A percentile compares a stretch with the other conserved stretches of the same genome.
Conservation (phyloP, 92 coral and sea anemone genomes). For the Hydrozoanthus gracilis region DNA sequence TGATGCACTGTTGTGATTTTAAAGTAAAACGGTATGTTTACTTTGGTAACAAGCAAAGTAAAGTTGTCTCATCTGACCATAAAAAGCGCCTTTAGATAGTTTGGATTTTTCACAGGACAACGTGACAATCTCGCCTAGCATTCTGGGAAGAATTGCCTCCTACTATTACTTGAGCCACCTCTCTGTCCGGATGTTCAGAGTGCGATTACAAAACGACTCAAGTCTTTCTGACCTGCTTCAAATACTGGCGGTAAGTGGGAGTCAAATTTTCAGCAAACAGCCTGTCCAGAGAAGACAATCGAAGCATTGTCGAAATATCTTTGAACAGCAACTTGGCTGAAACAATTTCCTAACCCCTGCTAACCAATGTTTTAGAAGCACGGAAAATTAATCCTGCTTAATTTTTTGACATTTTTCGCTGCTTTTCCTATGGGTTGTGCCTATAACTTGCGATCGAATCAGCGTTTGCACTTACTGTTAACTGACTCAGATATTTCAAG, state of each 20-base stretch:
- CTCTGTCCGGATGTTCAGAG: constrained; percentile 92
- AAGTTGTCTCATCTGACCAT: neutral
- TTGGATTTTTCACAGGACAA: constrained; percentile 65
- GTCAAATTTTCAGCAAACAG: neutral
- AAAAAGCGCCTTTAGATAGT: neutral
- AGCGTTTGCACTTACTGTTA: too few relatives aligned
- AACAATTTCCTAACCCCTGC: too few relatives aligned
- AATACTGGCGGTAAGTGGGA: constrained; percentile 76
- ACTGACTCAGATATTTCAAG: too few relatives aligned
- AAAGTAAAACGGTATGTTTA: too few relatives aligned
- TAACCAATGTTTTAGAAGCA: too few relatives aligned
- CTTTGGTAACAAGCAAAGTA: too few relatives aligned
- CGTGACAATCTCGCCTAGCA: constrained; percentile 78
- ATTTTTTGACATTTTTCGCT: too few relatives aligned
- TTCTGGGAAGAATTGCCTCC: constrained; percentile 90
- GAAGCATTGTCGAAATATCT: neutral
- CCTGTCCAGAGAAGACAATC: neutral
- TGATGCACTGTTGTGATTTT: too few relatives aligned
- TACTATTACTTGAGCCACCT: constrained; percentile 95
- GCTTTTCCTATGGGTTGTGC: too few relatives aligned
- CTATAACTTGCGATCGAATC: too few relatives aligned
- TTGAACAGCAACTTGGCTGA: neutral
- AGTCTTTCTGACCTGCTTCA: constrained; percentile 84
- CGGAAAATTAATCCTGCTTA: too few relatives aligned
- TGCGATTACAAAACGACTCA: constrained; percentile 82